Conservation (phyloP, 2,888 invertebrate species). For the Stenodera caucasica region DNA sequence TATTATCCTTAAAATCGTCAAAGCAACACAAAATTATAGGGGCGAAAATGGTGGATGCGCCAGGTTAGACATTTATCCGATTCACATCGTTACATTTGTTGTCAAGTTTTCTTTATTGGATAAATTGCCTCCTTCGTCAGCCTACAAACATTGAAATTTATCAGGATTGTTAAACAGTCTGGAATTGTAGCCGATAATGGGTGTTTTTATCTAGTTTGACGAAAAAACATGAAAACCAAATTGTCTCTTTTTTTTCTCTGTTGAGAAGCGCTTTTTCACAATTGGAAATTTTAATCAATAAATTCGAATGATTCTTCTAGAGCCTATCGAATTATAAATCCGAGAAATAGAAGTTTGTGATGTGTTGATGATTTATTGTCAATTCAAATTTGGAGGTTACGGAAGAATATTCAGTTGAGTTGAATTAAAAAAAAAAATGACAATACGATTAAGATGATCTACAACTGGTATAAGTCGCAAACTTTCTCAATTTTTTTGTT, state of each 20-base stretch:
- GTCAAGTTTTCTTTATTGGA: not conserved
- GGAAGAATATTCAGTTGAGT: no score
- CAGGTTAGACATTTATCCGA: not conserved
- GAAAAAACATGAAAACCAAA: not conserved
- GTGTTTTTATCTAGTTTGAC: not conserved
- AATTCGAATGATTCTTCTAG: not conserved
- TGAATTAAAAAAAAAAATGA: no score
- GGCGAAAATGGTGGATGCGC: slow-evolving; percentile 16
- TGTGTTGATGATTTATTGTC: no score
- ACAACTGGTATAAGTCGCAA: no score
- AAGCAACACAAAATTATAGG: not conserved
- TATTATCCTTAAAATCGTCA: not conserved
- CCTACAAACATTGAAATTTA: not conserved
- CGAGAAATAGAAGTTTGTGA: no score
- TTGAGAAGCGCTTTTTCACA: not conserved
- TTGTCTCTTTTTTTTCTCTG: no score
- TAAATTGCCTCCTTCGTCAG: not conserved
- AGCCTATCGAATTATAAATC: no score
- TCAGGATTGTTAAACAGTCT: not conserved
- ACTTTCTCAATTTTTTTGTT: not conserved
- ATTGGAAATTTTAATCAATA: not conserved
- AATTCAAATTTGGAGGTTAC: no score
- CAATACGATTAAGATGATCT: no score
- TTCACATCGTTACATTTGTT: not conserved
- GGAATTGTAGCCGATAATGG: not conserved